Conservation (phyloP, 2,113 vertebrate genomes). For the Lasiurus cinereus region DNA sequence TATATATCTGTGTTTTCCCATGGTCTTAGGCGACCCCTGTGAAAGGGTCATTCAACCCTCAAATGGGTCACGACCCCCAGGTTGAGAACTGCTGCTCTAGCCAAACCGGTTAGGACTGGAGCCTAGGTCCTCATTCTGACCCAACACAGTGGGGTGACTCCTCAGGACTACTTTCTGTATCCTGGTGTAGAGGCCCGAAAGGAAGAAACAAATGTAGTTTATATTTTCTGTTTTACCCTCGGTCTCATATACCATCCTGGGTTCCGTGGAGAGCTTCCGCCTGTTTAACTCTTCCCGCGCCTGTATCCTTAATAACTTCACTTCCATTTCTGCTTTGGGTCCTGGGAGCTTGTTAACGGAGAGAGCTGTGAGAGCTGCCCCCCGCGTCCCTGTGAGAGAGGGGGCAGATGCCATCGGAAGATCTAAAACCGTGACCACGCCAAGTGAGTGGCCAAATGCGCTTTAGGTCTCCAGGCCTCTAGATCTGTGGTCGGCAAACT, state of each 20-base stretch:
- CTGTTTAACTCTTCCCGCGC: neutral
- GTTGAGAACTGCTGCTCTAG: too few relatives aligned
- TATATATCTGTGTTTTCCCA: too few relatives aligned
- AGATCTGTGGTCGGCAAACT: neutral
- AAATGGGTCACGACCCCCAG: too few relatives aligned
- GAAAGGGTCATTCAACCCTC: too few relatives aligned
- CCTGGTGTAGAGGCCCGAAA: neutral
- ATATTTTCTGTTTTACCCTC: neutral
- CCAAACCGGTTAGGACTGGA: neutral
- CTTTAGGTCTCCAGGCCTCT: neutral
- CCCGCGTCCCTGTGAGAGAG: neutral
- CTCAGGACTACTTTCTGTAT: neutral
- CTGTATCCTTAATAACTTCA: neutral
- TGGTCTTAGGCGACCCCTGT: too few relatives aligned
- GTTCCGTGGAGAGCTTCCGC: neutral
- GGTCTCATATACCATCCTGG: neutral
- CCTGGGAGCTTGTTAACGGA: neutral
- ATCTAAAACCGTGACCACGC: too few relatives aligned
- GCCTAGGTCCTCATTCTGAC: neutral
- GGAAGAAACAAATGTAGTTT: neutral
- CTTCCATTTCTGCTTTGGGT: neutral
- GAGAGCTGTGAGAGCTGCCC: too few relatives aligned
- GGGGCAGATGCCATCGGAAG: neutral
- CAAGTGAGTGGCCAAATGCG: neutral
- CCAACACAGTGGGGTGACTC: neutral